Evolutionary conservation across 1,140 invertebrate genomes (phyloP), one percentile per base, ranked within the genome.

Genomic region (Notospermus geniculatus): DNA sequence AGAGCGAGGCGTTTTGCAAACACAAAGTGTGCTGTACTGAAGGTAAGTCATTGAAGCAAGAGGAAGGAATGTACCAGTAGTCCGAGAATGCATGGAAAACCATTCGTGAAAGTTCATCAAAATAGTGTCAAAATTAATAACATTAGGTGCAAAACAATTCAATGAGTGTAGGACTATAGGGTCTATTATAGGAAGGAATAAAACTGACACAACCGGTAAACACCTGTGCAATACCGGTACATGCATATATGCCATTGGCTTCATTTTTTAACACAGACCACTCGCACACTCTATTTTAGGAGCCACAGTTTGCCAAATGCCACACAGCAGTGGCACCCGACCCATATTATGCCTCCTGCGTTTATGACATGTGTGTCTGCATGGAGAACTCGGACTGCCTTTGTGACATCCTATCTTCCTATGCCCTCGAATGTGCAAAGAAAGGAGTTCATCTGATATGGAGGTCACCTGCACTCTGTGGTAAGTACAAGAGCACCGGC

Each of bases 281-380:
- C n/a, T n/a, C n/a, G n/a, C n/a, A n/a, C n/a, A n/a, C n/a, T n/a
- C n/a, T n/a, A n/a, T 50, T n/a, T 29, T 66, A 75, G 74, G 63
- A 71, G 62, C 57, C 68, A 54, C 63, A 64, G 19, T 76, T 77
- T 62, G 58, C 65, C 43, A 55, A 62, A 25, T 79, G 77, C 69
- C 76, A 78, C 45, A 59, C 69, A 52, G 60, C 65, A 11, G 67
- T 79, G 1, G 63, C 71, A 9, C 74, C 73, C 45, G 71, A 76
- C 19, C 65, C 75, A 43, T 79, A 69, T 63, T 76, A 69, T 60
- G 66, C 70, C 9, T 89, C 92, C 0, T 97, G 93, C 80, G 85
- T 89, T 59, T 84, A 91, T 80, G 93, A 96, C 77, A 91, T 94
- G 82, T 94, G 92, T 78, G 90, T 92, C 71, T 96, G 93, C 82